Evolutionary conservation across 2,113 vertebrate genomes (phyloP).

Genomic region (Oncorhynchus keta): DNA sequence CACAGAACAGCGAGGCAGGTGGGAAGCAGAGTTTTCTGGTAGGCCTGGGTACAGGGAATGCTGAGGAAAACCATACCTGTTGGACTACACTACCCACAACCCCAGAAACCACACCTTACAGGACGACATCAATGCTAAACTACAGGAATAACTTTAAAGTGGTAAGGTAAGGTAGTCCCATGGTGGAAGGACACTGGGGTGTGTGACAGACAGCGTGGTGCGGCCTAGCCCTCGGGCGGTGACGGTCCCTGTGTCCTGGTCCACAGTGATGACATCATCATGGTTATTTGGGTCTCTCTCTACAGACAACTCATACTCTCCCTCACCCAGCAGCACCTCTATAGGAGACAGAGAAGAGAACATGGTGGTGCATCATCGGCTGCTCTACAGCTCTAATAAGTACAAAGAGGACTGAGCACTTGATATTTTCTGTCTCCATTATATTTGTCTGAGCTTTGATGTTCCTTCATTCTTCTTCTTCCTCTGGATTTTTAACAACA

Average conservation of each 20-base stretch:
- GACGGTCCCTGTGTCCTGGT: slow-evolving; percentile 46
- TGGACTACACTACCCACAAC: not conserved
- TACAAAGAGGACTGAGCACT: too few species aligned
- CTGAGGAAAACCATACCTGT: slow-evolving; percentile 10
- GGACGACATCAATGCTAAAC: not conserved
- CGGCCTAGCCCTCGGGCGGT: slow-evolving; percentile 60
- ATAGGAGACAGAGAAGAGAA: not conserved
- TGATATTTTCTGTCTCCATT: too few species aligned
- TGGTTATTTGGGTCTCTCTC: not conserved
- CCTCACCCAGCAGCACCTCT: slow-evolving; percentile 63
- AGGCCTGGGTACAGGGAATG: slow-evolving; percentile 44
- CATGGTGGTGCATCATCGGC: not conserved
- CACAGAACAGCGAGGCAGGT: slow-evolving; percentile 57
- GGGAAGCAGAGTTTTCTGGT: slow-evolving; percentile 53
- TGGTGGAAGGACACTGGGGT: slow-evolving; percentile 61
- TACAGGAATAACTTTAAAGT: not conserved
- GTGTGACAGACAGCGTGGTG: slow-evolving; percentile 50
- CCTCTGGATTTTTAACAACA: too few species aligned
- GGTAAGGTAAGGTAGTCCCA: too few species aligned
- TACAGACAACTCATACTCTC: slow-evolving; percentile 36
- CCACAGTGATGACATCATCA: slow-evolving; percentile 44
- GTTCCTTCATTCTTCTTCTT: too few species aligned
- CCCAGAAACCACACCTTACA: too few species aligned
- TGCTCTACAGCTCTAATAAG: not conserved
- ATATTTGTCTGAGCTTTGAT: too few species aligned